Evolutionary conservation across 2,113 vertebrate genomes (phyloP).

Genomic region (Eira barbara): DNA sequence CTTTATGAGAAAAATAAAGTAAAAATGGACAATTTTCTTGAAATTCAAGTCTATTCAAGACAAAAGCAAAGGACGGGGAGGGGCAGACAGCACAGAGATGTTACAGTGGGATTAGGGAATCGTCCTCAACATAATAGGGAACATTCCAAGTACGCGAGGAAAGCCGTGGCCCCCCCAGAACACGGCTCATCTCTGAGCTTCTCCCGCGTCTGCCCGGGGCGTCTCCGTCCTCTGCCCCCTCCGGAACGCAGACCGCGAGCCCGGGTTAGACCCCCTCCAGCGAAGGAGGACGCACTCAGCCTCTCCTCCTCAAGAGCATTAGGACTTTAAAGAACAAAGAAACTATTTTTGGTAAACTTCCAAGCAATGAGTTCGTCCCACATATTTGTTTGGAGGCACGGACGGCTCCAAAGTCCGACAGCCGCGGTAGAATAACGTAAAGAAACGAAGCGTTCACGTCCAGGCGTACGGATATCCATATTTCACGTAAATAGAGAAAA

Average conservation of each 20-base stretch:
- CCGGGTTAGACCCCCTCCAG: accelerated
- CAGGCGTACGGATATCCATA: accelerated
- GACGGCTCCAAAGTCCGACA: no score
- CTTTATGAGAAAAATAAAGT: not conserved
- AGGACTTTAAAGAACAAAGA: not conserved
- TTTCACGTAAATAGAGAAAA: accelerated
- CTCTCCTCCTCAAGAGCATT: not conserved
- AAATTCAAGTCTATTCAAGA: not conserved
- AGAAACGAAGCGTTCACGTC: accelerated
- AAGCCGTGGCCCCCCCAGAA: accelerated
- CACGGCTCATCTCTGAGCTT: accelerated
- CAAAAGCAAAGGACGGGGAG: not conserved
- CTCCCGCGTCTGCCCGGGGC: not conserved
- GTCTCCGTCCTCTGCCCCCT: no score
- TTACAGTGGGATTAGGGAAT: not conserved
- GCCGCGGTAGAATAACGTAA: accelerated
- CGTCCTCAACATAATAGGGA: accelerated
- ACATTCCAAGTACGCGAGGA: accelerated
- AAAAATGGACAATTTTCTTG: not conserved
- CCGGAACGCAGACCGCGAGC: not conserved
- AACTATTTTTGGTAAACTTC: not conserved
- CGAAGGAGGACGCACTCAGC: accelerated
- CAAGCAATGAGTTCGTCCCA: not conserved
- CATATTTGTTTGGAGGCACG: accelerated
- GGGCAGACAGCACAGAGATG: not conserved